phyloP scores from a whole-genome alignment of 2,888 invertebrate species.

The Synanthedon vespiformis region DNA sequence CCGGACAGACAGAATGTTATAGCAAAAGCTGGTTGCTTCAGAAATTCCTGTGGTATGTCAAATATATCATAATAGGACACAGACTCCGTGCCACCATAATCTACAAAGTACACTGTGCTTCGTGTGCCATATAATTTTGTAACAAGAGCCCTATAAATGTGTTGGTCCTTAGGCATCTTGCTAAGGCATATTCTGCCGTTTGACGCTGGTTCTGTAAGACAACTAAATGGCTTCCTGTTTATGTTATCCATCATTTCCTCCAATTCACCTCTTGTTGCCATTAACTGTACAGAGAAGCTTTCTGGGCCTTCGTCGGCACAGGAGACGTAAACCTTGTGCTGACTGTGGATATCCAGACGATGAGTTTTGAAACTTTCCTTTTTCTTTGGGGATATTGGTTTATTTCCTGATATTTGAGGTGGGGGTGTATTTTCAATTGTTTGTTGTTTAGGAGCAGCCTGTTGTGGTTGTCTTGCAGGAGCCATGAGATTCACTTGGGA shows the following conservation, averaged over 20 bases:
- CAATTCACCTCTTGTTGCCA: constrained; percentile 70
- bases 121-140: constrained; percentile 78
- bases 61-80: constrained; percentile 78
- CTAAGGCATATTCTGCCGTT: constrained; percentile 84
- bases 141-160: constrained; percentile 81
- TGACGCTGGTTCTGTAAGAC: constrained; percentile 75
- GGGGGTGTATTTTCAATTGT: constrained; percentile 14
- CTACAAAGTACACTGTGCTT: constrained; percentile 83
- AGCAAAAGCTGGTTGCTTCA: constrained; percentile 80
- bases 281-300: constrained; percentile 80
- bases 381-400: constrained; percentile 44
- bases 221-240: constrained; percentile 72
- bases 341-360: constrained; percentile 52
- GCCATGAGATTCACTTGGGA: constrained; percentile 43
- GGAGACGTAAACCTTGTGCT: constrained; percentile 79
- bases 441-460: constrained; percentile 11
- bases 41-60: constrained; percentile 79
- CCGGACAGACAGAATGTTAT: constrained; percentile 80
- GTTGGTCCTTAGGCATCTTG: constrained; percentile 75
- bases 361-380: constrained; percentile 67
- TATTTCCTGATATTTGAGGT: constrained; percentile 13
- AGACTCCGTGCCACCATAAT: constrained; percentile 83
- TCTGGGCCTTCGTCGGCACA: constrained; percentile 85
- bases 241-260: constrained; percentile 80
- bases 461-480: constrained; percentile 44